These are phyloP conservation scores for Carcina quercana DNA, from an alignment of 2,888 invertebrate genomes.

Conservation along the genomic window DNA sequence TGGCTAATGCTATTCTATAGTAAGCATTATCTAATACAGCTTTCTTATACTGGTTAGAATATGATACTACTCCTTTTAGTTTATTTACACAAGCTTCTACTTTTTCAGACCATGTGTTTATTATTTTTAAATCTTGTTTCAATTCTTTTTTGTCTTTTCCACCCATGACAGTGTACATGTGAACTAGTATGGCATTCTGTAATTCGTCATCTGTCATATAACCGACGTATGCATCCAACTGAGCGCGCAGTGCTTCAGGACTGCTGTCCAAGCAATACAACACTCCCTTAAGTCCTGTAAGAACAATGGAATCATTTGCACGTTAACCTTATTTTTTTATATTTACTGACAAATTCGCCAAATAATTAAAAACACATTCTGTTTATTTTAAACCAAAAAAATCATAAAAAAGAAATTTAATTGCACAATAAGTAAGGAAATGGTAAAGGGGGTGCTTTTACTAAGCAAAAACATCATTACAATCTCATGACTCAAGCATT, in stretches of 20 bases:
- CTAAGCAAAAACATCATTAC: too few relatives aligned
- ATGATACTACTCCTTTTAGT: constrained; percentile 3
- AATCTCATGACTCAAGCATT: too few relatives aligned
- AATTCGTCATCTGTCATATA: constrained; percentile 9
- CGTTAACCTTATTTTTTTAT: too few relatives aligned
- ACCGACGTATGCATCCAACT: constrained; percentile 13
- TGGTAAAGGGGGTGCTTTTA: too few relatives aligned
- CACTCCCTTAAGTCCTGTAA: constrained; percentile 15
- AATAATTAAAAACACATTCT: too few relatives aligned
- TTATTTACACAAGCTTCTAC: constrained; percentile 4
- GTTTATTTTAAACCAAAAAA: too few relatives aligned
- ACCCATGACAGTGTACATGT: constrained; percentile 13
- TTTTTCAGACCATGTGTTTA: constrained; percentile 7
- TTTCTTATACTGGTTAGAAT: constrained; percentile 8
- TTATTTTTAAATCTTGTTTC: constrained; percentile 2
- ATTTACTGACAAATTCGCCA: too few relatives aligned
- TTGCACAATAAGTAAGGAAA: too few relatives aligned
- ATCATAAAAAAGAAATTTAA: too few relatives aligned
- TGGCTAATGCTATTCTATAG: constrained; percentile 10
- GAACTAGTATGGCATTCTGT: constrained; percentile 12
- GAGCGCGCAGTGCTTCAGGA: constrained; percentile 14
- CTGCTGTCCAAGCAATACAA: constrained; percentile 18
- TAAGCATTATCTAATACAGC: constrained; percentile 10
- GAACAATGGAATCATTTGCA: too few relatives aligned
- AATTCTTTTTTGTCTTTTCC: constrained; percentile 6